A percentile compares a stretch with the other conserved stretches of the same genome.
These are phyloP conservation scores for human DNA, from an alignment of 2,113 vertebrate genomes.

Conservation along the genomic window GRCh38 chr6:107801501-107802000, in stretches of 20 bases:
- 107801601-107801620: background rate
- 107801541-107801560: background rate
- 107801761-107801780: background rate
- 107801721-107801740: background rate
- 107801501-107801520: background rate
- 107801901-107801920: too few relatives aligned
- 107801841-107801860: too few relatives aligned
- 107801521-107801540: background rate
- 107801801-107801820: too few relatives aligned
- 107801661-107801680: background rate
- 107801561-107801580: background rate
- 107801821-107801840: too few relatives aligned
- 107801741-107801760: background rate
- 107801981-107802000: too few relatives aligned
- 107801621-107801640: background rate
- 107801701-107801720: background rate
- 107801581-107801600: background rate
- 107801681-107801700: background rate
- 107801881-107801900: too few relatives aligned
- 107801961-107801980: too few relatives aligned
- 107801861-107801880: too few relatives aligned
- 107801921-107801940: too few relatives aligned
- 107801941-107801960: too few relatives aligned
- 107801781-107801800: background rate
- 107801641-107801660: background rate